Conservation (phyloP, 2,113 vertebrate species). For the Tupaia chinensis region DNA sequence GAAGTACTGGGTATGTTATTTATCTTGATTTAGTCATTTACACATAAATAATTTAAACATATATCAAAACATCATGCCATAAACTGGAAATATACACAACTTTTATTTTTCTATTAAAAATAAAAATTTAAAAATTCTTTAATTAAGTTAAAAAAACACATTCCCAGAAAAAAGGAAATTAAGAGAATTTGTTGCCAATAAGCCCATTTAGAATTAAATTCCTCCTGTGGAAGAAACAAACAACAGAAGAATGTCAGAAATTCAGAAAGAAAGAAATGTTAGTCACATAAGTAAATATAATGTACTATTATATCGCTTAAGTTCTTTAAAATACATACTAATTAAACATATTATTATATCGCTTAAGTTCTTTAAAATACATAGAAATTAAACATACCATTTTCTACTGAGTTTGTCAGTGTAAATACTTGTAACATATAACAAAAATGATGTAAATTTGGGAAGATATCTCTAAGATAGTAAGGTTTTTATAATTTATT, state of each 20-base stretch:
- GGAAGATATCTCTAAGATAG: not conserved
- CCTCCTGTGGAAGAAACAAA: not conserved
- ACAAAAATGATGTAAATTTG: not conserved
- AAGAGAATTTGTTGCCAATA: not conserved
- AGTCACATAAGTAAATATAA: not conserved
- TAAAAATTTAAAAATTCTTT: not conserved
- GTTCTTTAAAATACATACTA: not conserved
- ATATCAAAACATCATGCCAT: not conserved
- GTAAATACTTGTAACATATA: not conserved
- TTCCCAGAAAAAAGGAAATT: not conserved
- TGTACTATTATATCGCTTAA: not conserved
- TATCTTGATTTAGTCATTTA: not conserved
- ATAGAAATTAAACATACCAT: not conserved
- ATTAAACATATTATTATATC: not conserved
- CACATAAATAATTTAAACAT: not conserved
- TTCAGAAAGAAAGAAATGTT: not conserved
- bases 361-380: not conserved
- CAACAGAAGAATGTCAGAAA: not conserved
- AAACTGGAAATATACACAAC: not conserved
- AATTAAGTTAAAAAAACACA: not conserved
- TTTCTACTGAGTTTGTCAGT: not conserved
- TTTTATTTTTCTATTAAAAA: not conserved
- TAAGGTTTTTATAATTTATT: not conserved
- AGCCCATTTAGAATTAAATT: not conserved
- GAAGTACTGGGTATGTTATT: not conserved